phyloP scores from a whole-genome alignment of 2,113 vertebrate genomes.

The Mohoua ochrocephala region DNA sequence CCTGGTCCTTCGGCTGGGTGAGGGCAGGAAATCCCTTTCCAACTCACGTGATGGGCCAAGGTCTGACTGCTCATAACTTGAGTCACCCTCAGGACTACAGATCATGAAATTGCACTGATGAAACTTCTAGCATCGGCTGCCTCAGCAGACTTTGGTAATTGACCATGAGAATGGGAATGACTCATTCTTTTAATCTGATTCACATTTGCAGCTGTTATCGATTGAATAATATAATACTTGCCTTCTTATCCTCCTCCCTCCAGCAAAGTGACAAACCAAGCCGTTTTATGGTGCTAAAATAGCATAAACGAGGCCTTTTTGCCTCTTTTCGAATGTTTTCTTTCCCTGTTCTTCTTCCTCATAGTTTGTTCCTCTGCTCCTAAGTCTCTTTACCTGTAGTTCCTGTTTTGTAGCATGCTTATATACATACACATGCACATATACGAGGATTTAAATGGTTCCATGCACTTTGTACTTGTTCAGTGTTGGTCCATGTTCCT shows the following conservation, averaged over 20 bases:
- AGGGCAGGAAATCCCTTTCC: background rate
- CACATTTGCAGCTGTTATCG: background rate
- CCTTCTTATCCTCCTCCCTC: background rate
- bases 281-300: background rate
- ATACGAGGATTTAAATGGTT: background rate
- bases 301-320: background rate
- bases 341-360: background rate
- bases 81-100: background rate
- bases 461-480: background rate
- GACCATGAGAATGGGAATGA: background rate
- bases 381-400: background rate
- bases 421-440: too few relatives aligned
- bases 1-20: rapidly evolving
- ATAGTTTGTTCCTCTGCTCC: background rate
- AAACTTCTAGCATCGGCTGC: background rate
- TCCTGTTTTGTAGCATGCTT: background rate
- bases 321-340: background rate
- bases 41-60: rapidly evolving
- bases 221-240: background rate
- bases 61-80: background rate
- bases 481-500: background rate
- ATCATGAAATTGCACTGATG: background rate
- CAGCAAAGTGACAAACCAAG: background rate
- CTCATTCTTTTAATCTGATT: background rate
- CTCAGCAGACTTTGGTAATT: background rate